These are phyloP conservation scores for Hestina assimilis DNA, from an alignment of 1,140 invertebrate species.

Conservation along the genomic window DNA sequence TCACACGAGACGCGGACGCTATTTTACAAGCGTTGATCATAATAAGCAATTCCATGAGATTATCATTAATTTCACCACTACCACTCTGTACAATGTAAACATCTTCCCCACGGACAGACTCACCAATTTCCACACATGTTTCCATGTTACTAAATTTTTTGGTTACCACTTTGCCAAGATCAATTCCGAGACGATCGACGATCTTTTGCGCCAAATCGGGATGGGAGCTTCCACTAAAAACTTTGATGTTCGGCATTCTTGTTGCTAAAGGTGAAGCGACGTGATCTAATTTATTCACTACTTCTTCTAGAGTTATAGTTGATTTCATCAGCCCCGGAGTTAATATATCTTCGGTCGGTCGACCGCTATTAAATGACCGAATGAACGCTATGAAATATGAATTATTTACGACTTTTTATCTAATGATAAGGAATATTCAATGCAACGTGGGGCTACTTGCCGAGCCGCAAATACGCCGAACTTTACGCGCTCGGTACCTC, in stretches of 20 bases:
- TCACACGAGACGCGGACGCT: conserved; percentile 97
- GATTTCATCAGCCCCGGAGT: conserved; percentile 70
- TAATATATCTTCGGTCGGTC: conserved; percentile 48
- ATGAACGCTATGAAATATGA: conserved; percentile 55
- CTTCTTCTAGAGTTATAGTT: conserved; percentile 64
- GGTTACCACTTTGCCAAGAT: conserved; percentile 97
- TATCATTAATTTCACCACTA: conserved; percentile 98
- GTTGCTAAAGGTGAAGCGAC: conserved; percentile 57
- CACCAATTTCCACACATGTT: conserved; percentile 99
- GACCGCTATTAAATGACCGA: conserved; percentile 37
- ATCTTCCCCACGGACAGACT: conserved; percentile 99
- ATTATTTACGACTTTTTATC: conserved; percentile 53
- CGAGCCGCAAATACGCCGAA: conserved; percentile 52
- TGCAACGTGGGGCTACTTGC: conserved; percentile 57
- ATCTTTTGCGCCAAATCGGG: conserved; percentile 97
- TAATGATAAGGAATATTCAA: conserved; percentile 53
- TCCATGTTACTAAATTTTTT: conserved; percentile 99
- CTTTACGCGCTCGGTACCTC: conserved; percentile 42
- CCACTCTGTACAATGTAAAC: conserved; percentile 99
- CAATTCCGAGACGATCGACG: conserved; percentile 96
- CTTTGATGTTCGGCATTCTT: conserved; percentile 97
- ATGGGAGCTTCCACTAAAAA: conserved; percentile 98
- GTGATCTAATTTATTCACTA: conserved; percentile 72
- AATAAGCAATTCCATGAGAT: conserved; percentile 98
- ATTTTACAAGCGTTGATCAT: conserved; percentile 99